These are phyloP conservation scores for Aphrocallistes beatrix DNA, from an alignment of 37 sponge, comb jelly and placozoan species.

Conservation along the genomic window DNA sequence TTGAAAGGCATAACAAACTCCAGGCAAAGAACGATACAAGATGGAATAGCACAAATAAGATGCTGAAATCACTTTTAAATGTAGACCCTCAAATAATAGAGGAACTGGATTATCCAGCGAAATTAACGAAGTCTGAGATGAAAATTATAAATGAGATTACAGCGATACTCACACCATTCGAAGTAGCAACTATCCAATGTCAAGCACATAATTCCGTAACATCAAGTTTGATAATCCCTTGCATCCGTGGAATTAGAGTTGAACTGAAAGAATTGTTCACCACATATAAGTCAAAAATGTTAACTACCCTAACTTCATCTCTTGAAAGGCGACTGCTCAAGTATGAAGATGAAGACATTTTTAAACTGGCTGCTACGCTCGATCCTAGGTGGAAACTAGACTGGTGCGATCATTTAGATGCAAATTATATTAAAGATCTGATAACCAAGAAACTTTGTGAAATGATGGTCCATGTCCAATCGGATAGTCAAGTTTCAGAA, in stretches of 20 bases:
- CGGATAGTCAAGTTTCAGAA: background rate
- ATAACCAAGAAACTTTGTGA: no score
- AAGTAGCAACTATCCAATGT: no score
- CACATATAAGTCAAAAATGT: background rate
- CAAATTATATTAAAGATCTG: background rate
- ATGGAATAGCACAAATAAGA: no score
- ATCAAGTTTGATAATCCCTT: no score
- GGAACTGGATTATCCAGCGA: background rate
- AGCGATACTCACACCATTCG: background rate
- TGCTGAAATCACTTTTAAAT: no score
- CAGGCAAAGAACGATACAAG: background rate
- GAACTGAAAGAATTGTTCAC: no score
- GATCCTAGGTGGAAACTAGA: background rate
- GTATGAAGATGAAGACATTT: background rate
- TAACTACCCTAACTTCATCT: background rate
- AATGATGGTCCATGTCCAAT: background rate
- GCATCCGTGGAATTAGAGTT: no score
- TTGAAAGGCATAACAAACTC: background rate
- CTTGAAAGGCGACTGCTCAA: background rate
- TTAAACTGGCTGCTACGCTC: background rate
- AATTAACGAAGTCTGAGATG: background rate
- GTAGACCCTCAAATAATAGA: background rate
- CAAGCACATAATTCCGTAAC: no score
- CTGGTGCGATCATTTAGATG: background rate
- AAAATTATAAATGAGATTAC: background rate